phyloP scores from a whole-genome alignment of 1,140 invertebrate genomes.

The Bombus superbus region DNA sequence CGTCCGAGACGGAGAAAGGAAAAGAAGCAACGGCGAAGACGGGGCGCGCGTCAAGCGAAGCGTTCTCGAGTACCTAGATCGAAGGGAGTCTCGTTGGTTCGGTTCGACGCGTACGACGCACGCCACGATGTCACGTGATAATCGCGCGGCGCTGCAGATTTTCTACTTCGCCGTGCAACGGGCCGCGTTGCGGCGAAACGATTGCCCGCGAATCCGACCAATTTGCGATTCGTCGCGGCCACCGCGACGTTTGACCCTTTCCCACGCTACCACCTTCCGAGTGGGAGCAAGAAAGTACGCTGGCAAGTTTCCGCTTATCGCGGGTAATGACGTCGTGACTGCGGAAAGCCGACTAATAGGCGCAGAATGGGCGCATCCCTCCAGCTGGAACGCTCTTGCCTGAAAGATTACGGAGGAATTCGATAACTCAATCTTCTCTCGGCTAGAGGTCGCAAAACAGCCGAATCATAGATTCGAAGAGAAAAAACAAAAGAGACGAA shows the following conservation, averaged over 20 bases:
- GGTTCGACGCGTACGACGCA: not conserved
- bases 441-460: conserved; percentile 9
- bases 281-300: conserved; percentile 17
- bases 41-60: not conserved
- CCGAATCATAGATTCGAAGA: conserved; percentile 44
- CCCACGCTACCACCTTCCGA: conserved; percentile 63
- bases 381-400: no score
- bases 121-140: not conserved
- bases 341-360: not conserved
- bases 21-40: not conserved
- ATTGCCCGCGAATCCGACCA: conserved; percentile 42
- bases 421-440: conserved; percentile 15
- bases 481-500: conserved; percentile 45
- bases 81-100: not conserved
- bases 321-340: not conserved
- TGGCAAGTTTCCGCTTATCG: conserved; percentile 18
- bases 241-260: conserved; percentile 60
- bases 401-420: not conserved
- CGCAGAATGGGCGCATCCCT: not conserved
- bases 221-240: conserved; percentile 66
- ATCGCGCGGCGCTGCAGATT: conserved; percentile 41
- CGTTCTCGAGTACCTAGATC: not conserved
- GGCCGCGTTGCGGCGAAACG: conserved; percentile 38
- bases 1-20: not conserved
- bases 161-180: conserved; percentile 2